A percentile compares a stretch with the other conserved stretches of the same genome.
Conservation (phyloP, 2,797 vertebrate genomes). For the Xenopus petersii region DNA sequence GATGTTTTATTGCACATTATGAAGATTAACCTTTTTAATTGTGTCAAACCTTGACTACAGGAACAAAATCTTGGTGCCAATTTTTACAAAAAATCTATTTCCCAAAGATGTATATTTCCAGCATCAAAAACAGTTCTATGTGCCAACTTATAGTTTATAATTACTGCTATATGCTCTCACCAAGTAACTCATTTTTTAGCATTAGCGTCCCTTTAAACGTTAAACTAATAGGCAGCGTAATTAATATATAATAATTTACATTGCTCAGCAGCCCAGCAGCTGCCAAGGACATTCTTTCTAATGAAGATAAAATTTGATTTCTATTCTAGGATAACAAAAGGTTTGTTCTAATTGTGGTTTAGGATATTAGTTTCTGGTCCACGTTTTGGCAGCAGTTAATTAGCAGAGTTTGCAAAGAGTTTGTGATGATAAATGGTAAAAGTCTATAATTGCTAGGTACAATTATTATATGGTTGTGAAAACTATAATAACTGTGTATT, state of each 20-base stretch:
- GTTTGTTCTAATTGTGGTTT: conserved; percentile 1
- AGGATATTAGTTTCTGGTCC: not conserved
- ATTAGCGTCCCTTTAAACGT: not conserved
- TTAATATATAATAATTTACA: conserved; percentile 2
- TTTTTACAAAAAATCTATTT: too few relatives aligned
- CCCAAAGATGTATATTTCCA: too few relatives aligned
- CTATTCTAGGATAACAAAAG: not conserved
- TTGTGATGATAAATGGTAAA: not conserved
- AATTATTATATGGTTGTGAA: not conserved
- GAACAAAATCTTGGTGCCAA: too few relatives aligned
- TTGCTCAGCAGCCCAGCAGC: not conserved
- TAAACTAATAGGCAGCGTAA: not conserved
- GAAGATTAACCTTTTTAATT: too few relatives aligned
- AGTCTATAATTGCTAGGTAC: not conserved
- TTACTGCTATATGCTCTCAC: too few relatives aligned
- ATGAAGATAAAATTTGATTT: not conserved
- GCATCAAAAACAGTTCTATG: too few relatives aligned
- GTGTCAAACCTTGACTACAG: too few relatives aligned
- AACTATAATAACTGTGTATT: not conserved
- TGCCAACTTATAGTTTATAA: too few relatives aligned
- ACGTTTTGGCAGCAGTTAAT: not conserved
- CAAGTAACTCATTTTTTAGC: too few relatives aligned
- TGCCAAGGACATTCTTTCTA: not conserved
- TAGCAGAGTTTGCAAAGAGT: not conserved
- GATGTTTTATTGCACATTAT: too few relatives aligned